Conservation (phyloP, 2,797 vertebrate genomes). For the Enteromius unitaeniatus region DNA sequence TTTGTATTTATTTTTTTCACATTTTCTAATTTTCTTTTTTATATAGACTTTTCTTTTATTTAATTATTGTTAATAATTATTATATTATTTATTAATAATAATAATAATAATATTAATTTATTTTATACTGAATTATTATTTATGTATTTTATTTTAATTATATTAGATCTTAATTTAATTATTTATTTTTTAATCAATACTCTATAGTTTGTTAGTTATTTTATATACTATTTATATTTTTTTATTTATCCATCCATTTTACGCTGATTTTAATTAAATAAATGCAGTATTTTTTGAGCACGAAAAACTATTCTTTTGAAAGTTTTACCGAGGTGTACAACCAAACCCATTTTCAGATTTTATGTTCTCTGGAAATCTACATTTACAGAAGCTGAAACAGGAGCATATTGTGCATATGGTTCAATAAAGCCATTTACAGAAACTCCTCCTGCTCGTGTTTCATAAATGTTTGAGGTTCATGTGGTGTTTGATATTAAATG, state of each 20-base stretch:
- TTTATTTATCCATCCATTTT: not conserved
- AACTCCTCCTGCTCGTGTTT: not conserved
- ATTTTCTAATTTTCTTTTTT: too few relatives aligned
- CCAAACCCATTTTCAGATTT: not conserved
- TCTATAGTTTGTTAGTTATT: too few relatives aligned
- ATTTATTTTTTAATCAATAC: too few relatives aligned
- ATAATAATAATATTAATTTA: too few relatives aligned
- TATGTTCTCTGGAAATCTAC: not conserved
- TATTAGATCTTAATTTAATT: too few relatives aligned
- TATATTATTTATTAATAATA: too few relatives aligned
- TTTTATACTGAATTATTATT: too few relatives aligned
- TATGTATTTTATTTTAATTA: too few relatives aligned
- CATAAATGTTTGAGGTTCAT: constrained; percentile 8
- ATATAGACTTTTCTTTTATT: too few relatives aligned
- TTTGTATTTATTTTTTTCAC: too few relatives aligned
- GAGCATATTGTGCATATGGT: not conserved
- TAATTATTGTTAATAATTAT: too few relatives aligned
- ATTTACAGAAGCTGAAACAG: not conserved
- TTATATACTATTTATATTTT: too few relatives aligned
- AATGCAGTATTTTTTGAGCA: not conserved
- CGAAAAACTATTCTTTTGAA: not conserved
- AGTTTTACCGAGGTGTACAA: not conserved
- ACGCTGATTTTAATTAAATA: not conserved
- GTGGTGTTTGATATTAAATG: constrained; percentile 24
- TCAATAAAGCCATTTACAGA: not conserved